Conservation (phyloP, 2,888 invertebrate species). For the Sicus ferrugineus region DNA sequence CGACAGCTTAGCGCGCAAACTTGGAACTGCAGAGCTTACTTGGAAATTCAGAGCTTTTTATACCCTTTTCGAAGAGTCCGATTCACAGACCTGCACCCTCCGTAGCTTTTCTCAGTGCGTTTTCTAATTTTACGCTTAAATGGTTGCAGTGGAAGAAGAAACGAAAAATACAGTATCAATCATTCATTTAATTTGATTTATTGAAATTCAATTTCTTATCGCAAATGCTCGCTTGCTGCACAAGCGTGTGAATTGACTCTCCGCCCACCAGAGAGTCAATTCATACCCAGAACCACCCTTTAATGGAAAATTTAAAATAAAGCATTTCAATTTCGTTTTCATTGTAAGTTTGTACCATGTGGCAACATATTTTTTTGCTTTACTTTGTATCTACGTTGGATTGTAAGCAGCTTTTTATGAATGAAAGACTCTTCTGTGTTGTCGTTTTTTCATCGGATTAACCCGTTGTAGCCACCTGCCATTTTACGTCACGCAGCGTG, state of each 20-base stretch:
- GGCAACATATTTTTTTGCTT: not conserved
- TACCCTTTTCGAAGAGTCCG: not conserved
- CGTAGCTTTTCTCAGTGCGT: not conserved
- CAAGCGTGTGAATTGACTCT: not conserved
- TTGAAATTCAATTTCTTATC: constrained; percentile 52
- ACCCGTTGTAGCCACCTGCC: not conserved
- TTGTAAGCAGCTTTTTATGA: constrained; percentile 26
- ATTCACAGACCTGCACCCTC: not conserved
- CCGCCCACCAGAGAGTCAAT: not conserved
- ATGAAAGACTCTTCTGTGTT: constrained; percentile 14
- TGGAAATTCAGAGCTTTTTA: constrained; percentile 26
- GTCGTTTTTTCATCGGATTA: not conserved
- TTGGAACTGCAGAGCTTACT: constrained; percentile 1
- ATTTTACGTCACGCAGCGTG: not conserved
- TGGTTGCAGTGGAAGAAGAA: constrained; percentile 30
- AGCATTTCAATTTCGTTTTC: no score
- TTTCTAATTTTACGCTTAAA: constrained; percentile 44
- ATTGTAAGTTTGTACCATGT: not conserved
- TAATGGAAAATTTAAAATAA: no score
- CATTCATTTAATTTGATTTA: constrained; percentile 42
- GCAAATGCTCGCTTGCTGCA: constrained; percentile 36
- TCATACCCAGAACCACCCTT: no score
- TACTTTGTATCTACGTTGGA: no score
- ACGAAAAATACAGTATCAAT: constrained; percentile 12
- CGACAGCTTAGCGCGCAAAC: not conserved